Conservation (phyloP, 2,113 vertebrate genomes). For the Pomatorhinus ruficollis region DNA sequence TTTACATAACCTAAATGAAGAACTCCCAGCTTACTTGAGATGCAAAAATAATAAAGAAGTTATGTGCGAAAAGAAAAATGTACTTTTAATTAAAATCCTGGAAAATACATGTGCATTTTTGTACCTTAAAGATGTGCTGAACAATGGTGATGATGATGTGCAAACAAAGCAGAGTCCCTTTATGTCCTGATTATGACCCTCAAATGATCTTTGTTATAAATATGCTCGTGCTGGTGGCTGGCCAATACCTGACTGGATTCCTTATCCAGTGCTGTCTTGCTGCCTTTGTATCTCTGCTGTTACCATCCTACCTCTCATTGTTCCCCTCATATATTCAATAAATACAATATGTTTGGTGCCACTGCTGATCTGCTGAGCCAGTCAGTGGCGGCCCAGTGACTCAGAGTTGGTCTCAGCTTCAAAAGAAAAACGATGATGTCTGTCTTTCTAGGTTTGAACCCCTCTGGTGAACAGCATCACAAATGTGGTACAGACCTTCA, state of each 20-base stretch:
- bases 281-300: neutral
- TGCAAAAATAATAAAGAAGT: neutral
- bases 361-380: constrained; percentile 33
- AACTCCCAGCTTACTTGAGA: neutral
- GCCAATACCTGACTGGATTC: constrained; percentile 40
- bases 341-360: constrained; percentile 32
- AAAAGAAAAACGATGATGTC: constrained; percentile 22
- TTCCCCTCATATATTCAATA: constrained; percentile 5
- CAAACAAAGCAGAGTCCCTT: constrained; percentile 33
- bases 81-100: neutral
- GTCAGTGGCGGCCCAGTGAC: neutral
- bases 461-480: constrained; percentile 23
- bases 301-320: neutral
- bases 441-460: constrained; percentile 36
- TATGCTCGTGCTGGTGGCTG: constrained; percentile 39
- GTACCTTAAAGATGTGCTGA: neutral
- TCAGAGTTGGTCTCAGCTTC: constrained; percentile 13
- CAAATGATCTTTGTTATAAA: constrained; percentile 57
- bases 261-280: neutral
- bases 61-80: neutral
- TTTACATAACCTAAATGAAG: neutral
- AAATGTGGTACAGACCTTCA: neutral
- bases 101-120: neutral
- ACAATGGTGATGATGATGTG: neutral
- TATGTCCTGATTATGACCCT: constrained; percentile 27